Evolutionary conservation across 2,113 vertebrate genomes (phyloP).

Genomic region (Plestiodon gilberti): DNA sequence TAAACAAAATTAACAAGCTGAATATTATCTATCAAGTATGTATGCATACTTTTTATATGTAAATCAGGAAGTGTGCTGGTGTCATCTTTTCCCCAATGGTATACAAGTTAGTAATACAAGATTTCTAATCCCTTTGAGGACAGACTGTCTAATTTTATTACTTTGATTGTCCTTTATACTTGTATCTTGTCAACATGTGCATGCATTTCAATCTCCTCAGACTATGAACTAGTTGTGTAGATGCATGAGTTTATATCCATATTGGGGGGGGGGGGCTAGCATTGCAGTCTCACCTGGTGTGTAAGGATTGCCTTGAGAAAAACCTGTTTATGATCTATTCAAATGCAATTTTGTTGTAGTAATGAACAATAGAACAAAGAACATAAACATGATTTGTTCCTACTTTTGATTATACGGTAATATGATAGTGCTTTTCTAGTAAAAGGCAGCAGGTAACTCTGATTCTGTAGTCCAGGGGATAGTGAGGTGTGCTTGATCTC

Average conservation of each 20-base stretch:
- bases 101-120: conserved; percentile 73
- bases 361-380: neutral
- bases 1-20: conserved; percentile 61
- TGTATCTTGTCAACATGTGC: conserved; percentile 6
- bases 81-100: conserved; percentile 68
- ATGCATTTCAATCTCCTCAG: neutral
- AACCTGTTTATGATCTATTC: conserved; percentile 47
- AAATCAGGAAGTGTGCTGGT: conserved; percentile 70
- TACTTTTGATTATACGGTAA: conserved; percentile 38
- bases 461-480: neutral
- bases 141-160: conserved; percentile 44
- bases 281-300: conserved; percentile 24
- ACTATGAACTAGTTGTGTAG: neutral
- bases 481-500: neutral
- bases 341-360: conserved; percentile 12
- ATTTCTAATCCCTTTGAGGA: conserved; percentile 74
- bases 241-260: neutral
- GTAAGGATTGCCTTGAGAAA: conserved; percentile 54
- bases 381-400: neutral
- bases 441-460: neutral
- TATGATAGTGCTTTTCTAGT: neutral
- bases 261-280: neutral
- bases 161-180: neutral
- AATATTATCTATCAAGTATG: conserved; percentile 53
- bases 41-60: conserved; percentile 71